Evolutionary conservation across 2,113 vertebrate species (phyloP).

Genomic region (Leuciscus idus): DNA sequence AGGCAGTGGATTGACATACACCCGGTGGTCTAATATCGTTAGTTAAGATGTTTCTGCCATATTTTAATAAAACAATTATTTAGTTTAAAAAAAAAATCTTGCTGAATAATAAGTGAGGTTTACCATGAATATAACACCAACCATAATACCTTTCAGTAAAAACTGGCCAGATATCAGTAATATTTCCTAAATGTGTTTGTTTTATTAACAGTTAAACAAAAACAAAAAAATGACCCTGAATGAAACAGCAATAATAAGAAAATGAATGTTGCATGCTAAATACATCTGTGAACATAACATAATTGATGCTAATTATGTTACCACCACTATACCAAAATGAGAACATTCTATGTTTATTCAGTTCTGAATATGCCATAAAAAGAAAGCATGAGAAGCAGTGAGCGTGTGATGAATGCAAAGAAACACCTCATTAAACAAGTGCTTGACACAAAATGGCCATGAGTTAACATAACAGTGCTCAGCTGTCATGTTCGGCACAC

Average conservation of each 20-base stretch:
- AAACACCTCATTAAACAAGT: slow-evolving; percentile 36
- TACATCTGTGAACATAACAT: slow-evolving; percentile 13
- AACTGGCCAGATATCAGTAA: background rate
- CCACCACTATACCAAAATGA: slow-evolving; percentile 7
- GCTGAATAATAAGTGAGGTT: background rate
- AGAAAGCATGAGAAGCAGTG: background rate
- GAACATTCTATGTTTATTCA: background rate
- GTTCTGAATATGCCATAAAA: slow-evolving; percentile 15
- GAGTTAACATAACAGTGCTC: slow-evolving; percentile 30
- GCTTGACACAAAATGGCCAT: slow-evolving; percentile 39
- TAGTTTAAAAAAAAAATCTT: background rate
- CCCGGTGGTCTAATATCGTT: background rate
- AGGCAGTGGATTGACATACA: background rate
- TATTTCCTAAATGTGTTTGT: too few relatives aligned
- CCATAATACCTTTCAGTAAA: background rate
- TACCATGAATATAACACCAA: background rate
- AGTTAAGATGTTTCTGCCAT: background rate
- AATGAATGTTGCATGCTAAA: slow-evolving; percentile 23
- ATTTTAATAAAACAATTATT: background rate
- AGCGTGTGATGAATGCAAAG: background rate
- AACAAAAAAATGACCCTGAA: background rate
- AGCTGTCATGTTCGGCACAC: slow-evolving; percentile 31
- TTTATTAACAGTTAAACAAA: background rate
- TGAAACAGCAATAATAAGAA: background rate
- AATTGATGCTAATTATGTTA: background rate